phyloP scores from a whole-genome alignment of 1,140 invertebrate genomes.

The Calliopsis andreniformis region DNA sequence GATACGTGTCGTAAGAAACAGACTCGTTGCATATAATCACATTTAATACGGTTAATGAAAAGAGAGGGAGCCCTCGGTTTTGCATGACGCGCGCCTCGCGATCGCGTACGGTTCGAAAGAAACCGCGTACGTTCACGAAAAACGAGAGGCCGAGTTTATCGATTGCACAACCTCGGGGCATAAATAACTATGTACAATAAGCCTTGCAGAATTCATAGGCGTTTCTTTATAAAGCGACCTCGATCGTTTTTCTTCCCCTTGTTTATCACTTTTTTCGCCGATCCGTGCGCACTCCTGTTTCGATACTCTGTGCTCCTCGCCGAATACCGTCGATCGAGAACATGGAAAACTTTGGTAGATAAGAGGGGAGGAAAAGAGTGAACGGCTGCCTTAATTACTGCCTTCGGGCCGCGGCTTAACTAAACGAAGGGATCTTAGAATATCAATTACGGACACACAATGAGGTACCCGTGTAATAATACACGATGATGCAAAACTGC shows the following conservation, averaged over 20 bases:
- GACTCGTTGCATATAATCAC: slow-evolving; percentile 18
- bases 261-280: slow-evolving; percentile 21
- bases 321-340: not conserved
- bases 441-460: slow-evolving; percentile 39
- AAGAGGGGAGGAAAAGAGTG: slow-evolving; percentile 8
- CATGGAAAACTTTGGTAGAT: slow-evolving; percentile 2
- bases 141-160: slow-evolving; percentile 33
- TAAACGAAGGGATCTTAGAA: slow-evolving; percentile 48
- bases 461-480: slow-evolving; percentile 28
- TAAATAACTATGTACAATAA: slow-evolving; percentile 53
- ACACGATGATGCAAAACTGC: slow-evolving; percentile 27
- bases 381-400: slow-evolving; percentile 22
- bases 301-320: not conserved
- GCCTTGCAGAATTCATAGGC: slow-evolving; percentile 38
- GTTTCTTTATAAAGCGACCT: slow-evolving; percentile 27
- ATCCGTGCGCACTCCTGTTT: slow-evolving; percentile 17
- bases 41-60: slow-evolving; percentile 32
- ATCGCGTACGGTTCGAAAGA: slow-evolving; percentile 10
- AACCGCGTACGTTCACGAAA: slow-evolving; percentile 33
- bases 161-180: slow-evolving; percentile 47
- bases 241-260: slow-evolving; percentile 40
- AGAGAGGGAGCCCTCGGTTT: not conserved
- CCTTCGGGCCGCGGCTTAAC: not conserved
- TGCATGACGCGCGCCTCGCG: too few relatives aligned
- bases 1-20: not conserved